Conservation (phyloP, 2,888 invertebrate genomes). For the Drosophila stalkeri region DNA sequence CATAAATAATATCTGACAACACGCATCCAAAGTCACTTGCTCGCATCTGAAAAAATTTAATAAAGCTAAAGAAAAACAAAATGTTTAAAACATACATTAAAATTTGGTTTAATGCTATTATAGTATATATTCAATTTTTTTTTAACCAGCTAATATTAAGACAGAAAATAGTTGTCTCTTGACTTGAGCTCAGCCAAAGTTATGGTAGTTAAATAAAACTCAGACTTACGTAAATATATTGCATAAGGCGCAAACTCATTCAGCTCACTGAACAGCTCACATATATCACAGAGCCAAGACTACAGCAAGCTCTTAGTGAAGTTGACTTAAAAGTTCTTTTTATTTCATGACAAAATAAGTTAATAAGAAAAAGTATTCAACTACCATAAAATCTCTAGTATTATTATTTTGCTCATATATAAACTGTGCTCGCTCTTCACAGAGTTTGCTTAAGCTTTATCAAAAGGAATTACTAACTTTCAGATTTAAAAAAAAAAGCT, state of each 20-base stretch:
- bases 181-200: background rate
- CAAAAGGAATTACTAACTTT: conserved; percentile 2
- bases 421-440: background rate
- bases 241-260: background rate
- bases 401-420: background rate
- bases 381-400: background rate
- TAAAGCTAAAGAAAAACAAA: too few species aligned
- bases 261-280: background rate
- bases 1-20: background rate
- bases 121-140: too few species aligned
- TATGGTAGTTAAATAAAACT: background rate
- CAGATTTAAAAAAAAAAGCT: conserved; percentile 4
- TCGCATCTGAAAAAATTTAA: too few species aligned
- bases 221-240: background rate
- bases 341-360: background rate
- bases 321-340: background rate
- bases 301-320: background rate
- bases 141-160: too few species aligned
- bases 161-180: too few species aligned
- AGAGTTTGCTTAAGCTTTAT: background rate
- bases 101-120: too few species aligned
- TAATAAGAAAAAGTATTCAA: background rate
- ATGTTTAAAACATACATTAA: too few species aligned
- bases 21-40: background rate
- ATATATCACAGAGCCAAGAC: too few species aligned